Evolutionary conservation across 2,888 invertebrate species (phyloP), one percentile per base, ranked within the genome.

Genomic region (Willowsia nigromaculata): DNA sequence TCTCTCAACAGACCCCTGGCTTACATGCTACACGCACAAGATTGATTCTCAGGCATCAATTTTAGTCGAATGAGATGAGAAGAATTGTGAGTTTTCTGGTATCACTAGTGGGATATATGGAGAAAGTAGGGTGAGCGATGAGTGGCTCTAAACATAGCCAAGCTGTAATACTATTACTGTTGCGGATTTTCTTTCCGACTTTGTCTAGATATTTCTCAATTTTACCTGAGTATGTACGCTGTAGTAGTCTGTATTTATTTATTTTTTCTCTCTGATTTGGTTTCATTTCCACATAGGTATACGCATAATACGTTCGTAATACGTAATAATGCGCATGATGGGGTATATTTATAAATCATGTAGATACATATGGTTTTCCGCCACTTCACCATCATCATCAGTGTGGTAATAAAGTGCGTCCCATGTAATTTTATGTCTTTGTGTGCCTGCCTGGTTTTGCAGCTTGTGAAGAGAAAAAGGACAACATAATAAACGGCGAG

Each of bases 1-100:
- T 80, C 56, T 59, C 80, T 62, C 47, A 53, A 82, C 30, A 56
- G 40, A 47, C 43, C 25, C 33, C 65, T 11, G 25, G 56, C 56
- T 47, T 82, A 62, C 65, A 82, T 65, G 82, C 43, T 82, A 33
- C 83, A 85, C 85, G 62, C 76, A 78, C 65, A 68, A 90, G 91
- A 91, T 91, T 91, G 90, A 91, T 91, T 91, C 81, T 53, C 88
- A 85, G 82, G 82, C 89, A 91, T 91, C 91, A 89, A 90, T 91
- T 90, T 91, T 83, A 74, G 40, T 71, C 71, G 80, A 71, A 71
- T 83, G 56, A 68, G 37, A 65, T 50, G 62, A 76, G 50, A 53
- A 76, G 18, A 27, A 6, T 37, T n/a, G 76, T 76, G 53, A 0
- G 15, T 30, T 76, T 1, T 53, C 47, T 43, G 22, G 74, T 76